Evolutionary conservation across 2,888 invertebrate genomes (phyloP).

Genomic region (Acronicta psi): DNA sequence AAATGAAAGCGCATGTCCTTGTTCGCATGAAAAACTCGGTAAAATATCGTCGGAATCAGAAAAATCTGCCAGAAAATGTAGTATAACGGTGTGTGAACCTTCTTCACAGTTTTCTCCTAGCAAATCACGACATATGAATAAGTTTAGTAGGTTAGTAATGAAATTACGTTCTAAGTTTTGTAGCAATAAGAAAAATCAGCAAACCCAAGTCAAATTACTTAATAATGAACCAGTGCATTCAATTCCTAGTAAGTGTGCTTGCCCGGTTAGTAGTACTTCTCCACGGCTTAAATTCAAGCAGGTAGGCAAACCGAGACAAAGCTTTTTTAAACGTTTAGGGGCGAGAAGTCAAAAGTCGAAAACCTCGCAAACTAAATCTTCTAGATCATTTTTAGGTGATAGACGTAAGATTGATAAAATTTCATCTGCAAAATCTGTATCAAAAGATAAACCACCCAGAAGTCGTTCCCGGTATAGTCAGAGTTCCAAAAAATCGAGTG

Average conservation of each 20-base stretch:
- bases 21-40: not conserved
- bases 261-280: not conserved
- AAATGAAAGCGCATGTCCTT: not conserved
- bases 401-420: not conserved
- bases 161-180: constrained; percentile 30
- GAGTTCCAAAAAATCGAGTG: not conserved
- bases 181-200: constrained; percentile 37
- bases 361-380: not conserved
- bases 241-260: not conserved
- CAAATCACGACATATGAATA: constrained; percentile 16
- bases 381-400: not conserved
- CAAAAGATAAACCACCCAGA: constrained; percentile 1
- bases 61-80: not conserved
- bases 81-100: not conserved
- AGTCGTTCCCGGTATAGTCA: constrained; percentile 3
- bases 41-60: constrained; percentile 2
- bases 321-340: not conserved
- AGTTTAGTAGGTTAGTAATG: constrained; percentile 27
- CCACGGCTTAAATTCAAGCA: constrained; percentile 1
- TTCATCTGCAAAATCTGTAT: not conserved
- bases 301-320: not conserved
- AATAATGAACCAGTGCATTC: not conserved
- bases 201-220: constrained; percentile 3
- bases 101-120: constrained; percentile 3
- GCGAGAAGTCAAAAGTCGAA: not conserved